phyloP scores from a whole-genome alignment of 1,140 invertebrate genomes.

The Zaprionus africanus region DNA sequence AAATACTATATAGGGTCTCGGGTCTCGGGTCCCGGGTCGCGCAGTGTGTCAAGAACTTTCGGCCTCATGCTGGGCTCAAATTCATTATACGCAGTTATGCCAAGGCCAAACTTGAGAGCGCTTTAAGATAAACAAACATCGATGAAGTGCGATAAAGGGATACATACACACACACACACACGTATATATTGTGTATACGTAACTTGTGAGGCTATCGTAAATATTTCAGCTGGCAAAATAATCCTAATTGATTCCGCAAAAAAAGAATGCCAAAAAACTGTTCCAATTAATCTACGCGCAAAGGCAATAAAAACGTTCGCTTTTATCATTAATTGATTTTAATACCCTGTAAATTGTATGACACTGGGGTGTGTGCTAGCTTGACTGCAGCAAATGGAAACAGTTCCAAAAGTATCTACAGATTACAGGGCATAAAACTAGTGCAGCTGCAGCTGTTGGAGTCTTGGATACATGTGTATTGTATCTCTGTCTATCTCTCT shows the following conservation, averaged over 20 bases:
- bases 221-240: constrained; percentile 25
- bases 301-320: constrained; percentile 42
- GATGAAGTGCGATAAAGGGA: constrained; percentile 20
- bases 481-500: constrained; percentile 3
- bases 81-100: constrained; percentile 56
- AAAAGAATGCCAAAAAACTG: constrained; percentile 45
- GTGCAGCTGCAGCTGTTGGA: not conserved
- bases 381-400: not conserved
- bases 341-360: constrained; percentile 38
- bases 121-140: constrained; percentile 42
- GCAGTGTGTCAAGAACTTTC: constrained; percentile 67
- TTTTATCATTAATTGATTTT: constrained; percentile 70
- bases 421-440: constrained; percentile 13
- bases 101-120: constrained; percentile 53
- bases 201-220: constrained; percentile 19
- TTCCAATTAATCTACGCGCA: constrained; percentile 57
- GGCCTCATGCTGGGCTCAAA: constrained; percentile 34
- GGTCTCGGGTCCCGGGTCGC: not conserved
- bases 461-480: not conserved
- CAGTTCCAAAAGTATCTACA: not conserved
- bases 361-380: not conserved
- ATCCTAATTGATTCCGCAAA: constrained; percentile 42
- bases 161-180: no score
- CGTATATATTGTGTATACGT: constrained; percentile 12
- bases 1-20: not conserved